Percentiles rank a stretch among this genome's conserved stretches.
These are phyloP conservation scores for Myiozetetes cayanensis DNA, from an alignment of 2,113 vertebrate genomes.

Conservation along the genomic window DNA sequence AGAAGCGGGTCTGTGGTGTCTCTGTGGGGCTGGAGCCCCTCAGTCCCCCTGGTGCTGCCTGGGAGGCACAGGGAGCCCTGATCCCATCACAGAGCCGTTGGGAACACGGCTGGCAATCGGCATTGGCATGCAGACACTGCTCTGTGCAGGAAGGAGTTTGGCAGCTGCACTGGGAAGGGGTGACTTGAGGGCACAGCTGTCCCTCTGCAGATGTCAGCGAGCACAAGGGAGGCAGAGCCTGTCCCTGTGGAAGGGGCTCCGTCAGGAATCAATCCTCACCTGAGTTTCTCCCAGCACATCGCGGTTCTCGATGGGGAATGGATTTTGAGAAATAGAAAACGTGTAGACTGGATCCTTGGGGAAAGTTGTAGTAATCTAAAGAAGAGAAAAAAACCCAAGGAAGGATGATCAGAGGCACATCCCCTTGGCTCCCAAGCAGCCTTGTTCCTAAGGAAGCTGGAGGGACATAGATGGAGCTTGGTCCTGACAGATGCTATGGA, in stretches of 20 bases:
- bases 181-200: conserved; percentile 5
- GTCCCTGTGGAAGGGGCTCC: accelerated
- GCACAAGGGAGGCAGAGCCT: accelerated
- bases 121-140: not conserved
- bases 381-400: not conserved
- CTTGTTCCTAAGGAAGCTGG: not conserved
- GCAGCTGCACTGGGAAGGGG: not conserved
- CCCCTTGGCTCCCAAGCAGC: not conserved
- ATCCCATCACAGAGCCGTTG: accelerated
- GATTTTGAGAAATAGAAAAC: conserved; percentile 89
- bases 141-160: not conserved
- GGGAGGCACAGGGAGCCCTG: not conserved
- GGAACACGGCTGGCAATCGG: not conserved
- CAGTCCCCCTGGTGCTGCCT: not conserved
- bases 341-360: conserved; percentile 98
- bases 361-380: conserved; percentile 96
- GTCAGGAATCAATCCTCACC: conserved; percentile 59
- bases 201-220: not conserved
- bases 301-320: conserved; percentile 95
- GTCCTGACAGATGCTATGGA: not conserved
- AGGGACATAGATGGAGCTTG: not conserved
- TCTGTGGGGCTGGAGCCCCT: not conserved
- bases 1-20: not conserved
- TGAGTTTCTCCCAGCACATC: conserved; percentile 95
- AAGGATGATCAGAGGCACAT: not conserved